Base-by-base conservation (phyloP, 2,888 invertebrate genomes). In the Biston betularia region DNA sequence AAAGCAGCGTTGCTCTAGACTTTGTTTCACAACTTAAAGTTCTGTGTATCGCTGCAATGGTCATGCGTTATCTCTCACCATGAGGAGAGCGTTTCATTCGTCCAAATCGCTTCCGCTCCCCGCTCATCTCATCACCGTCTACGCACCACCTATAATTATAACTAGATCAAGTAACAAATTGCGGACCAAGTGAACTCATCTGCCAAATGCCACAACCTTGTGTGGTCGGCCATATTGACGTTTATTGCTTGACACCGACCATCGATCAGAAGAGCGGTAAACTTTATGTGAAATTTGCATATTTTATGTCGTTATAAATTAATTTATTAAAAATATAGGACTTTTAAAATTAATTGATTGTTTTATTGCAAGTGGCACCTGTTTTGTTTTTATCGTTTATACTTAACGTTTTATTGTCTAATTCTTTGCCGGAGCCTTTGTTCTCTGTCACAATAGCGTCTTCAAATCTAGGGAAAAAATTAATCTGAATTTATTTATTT, bases 171-270 rank as follows among this genome's bases (percentile, higher is more conserved):
- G 68, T 71, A 77, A 60, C 34, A 40, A 38, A 49, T 12, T 49
- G 73, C 71, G 71, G 67, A 73, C 76, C 76, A 56, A 79, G 80
- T 82, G 61, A 62, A 80, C 77, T 73, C 67, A 68, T 70, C 72
- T 68, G 69, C 69, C 79, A 87, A 85, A 87, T 87, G 84, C 75
- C 84, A 81, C 79, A 84, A 69, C 86, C 87, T 86, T 84, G 84
- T 75, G 54, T 60, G 63, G 64, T 35, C 40, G n/a, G 12, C 73
- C 34, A 45, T 75, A 72, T 71, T 68, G 56, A 58, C 55, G 70
- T 52, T 61, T 66, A 61, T 61, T 52, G 55, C 57, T 60, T 15
- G 50, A 56, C 57, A 64, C 53, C 42, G 69, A 46, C 40, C 52
- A 65, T 57, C 56, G 35, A 55, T 60, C 53, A 24, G 33, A n/a